Conservation (phyloP, 2,113 vertebrate genomes). For the Turnix velox region DNA sequence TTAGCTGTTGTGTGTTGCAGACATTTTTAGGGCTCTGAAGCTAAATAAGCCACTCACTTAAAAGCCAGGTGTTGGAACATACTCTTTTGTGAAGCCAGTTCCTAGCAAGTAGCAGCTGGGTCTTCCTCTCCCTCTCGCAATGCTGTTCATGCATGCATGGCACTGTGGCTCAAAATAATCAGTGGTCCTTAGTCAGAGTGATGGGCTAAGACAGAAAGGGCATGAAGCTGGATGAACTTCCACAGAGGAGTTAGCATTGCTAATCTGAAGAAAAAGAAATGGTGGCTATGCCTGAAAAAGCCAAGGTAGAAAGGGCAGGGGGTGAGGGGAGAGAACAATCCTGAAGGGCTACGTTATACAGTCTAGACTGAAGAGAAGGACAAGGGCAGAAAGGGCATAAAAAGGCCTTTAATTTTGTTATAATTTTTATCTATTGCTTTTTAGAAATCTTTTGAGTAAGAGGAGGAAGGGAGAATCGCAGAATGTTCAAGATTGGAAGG, state of each 20-base stretch:
- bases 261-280: neutral
- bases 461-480: neutral
- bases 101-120: neutral
- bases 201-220: neutral
- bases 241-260: neutral
- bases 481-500: too few relatives aligned
- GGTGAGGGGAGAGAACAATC: neutral
- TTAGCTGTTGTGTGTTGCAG: neutral
- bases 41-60: neutral
- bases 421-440: neutral
- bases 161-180: neutral
- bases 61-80: neutral
- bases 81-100: neutral
- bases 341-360: neutral
- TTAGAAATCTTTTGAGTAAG: neutral
- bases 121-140: neutral
- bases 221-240: neutral
- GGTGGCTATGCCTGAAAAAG: neutral
- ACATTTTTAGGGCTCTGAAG: neutral
- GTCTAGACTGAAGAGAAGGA: neutral
- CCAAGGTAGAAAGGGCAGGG: fast-evolving
- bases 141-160: neutral
- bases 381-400: neutral
- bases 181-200: neutral
- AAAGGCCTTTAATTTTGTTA: neutral